Base-by-base conservation (phyloP, 2,888 invertebrate genomes). In the Drosophila kanekoi region DNA sequence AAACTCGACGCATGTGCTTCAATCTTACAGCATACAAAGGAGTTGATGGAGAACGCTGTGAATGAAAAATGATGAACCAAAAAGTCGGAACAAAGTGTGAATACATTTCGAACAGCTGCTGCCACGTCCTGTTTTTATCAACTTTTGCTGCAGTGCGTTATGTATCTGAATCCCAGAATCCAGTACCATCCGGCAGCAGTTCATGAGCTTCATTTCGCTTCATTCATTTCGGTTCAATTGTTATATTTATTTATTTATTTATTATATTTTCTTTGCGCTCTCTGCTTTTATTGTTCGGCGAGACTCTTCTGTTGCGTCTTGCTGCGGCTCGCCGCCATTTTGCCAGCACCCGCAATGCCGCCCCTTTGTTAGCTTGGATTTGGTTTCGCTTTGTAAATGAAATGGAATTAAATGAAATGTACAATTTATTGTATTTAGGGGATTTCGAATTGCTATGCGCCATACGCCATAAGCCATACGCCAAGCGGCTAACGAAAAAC, bases 391-490 rank as follows among this genome's bases (percentile, higher is more conserved):
- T 84, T 84, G 89, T 72, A 87, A 84, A 89, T 86, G 87, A 89
- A 89, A 86, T 85, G 81, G 88, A 81, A 81, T 81, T 81, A 78
- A 89, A 90, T 88, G 86, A 88, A 87, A 86, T 86, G 86, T 86
- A 84, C 88, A 89, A 90, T 89, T 88, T 89, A 89, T 88, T 89
- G 89, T 77, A 80, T 89, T 89, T 89, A 77, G 87, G 79, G 79
- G 81, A 87, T 89, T 85, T 85, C 57, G 70, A 62, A 69, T 77
- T 81, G 79, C 82, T 63, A 63, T 62, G 61, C 73, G 35, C 14
- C 18, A 38, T 43, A 56, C 23, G 49, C 35, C 48, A 54, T 28
- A 43, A 20, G 23, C 41, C 40, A 62, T 79, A 40, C 48, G 47
- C 58, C 60, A 56, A 54, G 52, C 75, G 47, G 48, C 41, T 20